A percentile compares a stretch with the other conserved stretches of the same genome.
These are phyloP conservation scores for Caenorhabditis sp. DNA, from an alignment of 2,888 invertebrate genomes.

Conservation along the genomic window DNA sequence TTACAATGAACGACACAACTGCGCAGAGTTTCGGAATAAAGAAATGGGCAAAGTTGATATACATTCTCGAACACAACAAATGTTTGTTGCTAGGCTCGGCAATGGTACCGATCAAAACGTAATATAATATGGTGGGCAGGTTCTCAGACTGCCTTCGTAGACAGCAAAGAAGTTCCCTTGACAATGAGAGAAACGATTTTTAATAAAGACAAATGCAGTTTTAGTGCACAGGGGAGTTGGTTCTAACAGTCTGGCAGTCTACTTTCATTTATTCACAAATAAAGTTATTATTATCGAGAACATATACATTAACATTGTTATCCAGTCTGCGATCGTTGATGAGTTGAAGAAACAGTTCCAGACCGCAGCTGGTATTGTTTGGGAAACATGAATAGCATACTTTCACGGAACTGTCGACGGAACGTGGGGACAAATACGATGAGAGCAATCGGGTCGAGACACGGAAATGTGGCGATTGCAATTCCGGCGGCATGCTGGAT, in stretches of 20 bases:
- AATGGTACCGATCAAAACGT: too few species aligned
- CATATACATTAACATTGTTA: too few species aligned
- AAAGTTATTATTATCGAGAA: neutral
- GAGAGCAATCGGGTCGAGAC: neutral
- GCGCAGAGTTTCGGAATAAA: slow-evolving; percentile 22
- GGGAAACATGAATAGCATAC: neutral
- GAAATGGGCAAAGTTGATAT: slow-evolving; percentile 14
- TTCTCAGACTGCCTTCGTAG: too few species aligned
- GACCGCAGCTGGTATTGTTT: neutral
- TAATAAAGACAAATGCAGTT: too few species aligned
- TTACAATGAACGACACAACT: neutral
- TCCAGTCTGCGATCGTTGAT: neutral
- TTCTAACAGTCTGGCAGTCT: too few species aligned
- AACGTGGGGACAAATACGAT: slow-evolving; percentile 31
- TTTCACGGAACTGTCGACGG: neutral
- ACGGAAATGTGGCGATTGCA: neutral
- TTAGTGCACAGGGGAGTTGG: too few species aligned
- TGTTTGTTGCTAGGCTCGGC: too few species aligned
- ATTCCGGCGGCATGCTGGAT: neutral
- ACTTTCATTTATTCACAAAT: too few species aligned
- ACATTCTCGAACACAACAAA: too few species aligned
- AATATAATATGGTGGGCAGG: too few species aligned
- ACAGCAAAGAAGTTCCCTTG: too few species aligned
- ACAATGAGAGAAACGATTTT: too few species aligned
- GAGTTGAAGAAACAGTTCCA: neutral